Base-by-base conservation (phyloP, 2,113 vertebrate species). In the Chaenocephalus aceratus region DNA sequence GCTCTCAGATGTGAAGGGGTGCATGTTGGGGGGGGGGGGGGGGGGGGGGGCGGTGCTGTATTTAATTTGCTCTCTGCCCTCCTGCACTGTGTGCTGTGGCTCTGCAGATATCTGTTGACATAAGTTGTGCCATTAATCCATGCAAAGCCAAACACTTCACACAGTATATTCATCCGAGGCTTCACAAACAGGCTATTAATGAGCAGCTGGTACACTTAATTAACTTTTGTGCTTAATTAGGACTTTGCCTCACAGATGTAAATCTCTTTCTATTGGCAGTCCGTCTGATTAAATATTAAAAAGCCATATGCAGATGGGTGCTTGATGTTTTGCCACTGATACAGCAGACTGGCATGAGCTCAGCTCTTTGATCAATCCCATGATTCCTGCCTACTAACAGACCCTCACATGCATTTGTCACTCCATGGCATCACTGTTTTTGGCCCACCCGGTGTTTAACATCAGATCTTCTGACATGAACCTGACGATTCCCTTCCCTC, bases 211-310 rank as follows among this genome's bases (percentile, higher is more conserved):
- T 83, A 66, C 53, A 61, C 23, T 69, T 77, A 30, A 79, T 59
- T 73, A 80, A 71, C 56, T 51, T 80, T 56, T 34, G 57, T 49
- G 36, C 61, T 58, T 89, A 83, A 83, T 67, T 51, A 85, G 71
- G 44, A 1, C 21, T 78, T 75, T 52, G 56, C 60, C 52, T 67
- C 79, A 80, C 56, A 21, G 52, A 89, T 83, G 54, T 85, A 72
- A 84, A 80, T 70, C 71, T 59, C 64, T 69, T 72, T 82, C 62
- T 87, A 72, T 83, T 81, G 80, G 77, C 64, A 73, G 63, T 80
- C 72, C 6, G 0, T 49, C 77, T 72, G 59, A 91, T 92, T 58
- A 90, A 92, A 84, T 88, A 92, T 90, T 91, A 41, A 88, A 82
- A 84, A 77, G 68, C 83, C 86, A 79, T 83, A 87, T 91, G 84